Evolutionary conservation across 2,113 vertebrate species (phyloP), one percentile per base, ranked within the genome.

Genomic region (Sclerurus mexicanus): DNA sequence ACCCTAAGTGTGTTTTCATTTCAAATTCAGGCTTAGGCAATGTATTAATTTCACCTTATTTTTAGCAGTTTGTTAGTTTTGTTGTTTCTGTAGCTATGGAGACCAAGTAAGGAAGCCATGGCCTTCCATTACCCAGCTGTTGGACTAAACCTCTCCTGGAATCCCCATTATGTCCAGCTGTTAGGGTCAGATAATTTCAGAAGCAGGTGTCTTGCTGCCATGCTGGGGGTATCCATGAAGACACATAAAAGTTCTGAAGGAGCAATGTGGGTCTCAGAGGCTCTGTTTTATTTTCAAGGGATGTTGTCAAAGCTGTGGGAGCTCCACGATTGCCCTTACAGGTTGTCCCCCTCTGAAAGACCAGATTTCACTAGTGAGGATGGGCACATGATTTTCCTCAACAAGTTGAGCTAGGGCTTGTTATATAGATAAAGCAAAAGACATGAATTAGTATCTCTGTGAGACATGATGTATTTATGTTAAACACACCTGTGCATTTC

Each of bases 91-190:
- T 99, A 98, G 96, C 98, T 96, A 90, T 98, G 98, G 98, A 94
- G 89, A 94, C 97, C 89, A 73, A 33, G 40, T 95, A 97, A 98
- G 98, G 97, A 98, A 98, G 97, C 98, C 93, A 5, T 79, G 78
- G 98, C 97, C 98, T 98, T 97, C 93, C 89, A 93, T 62, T 97
- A 89, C 98, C 97, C 98, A 99, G 98, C 98, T 99, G 99, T 97
- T 98, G 97, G 95, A 81, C 67, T 56, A 96, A 96, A 97, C 95
- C 97, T 98, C 96, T 95, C 46, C 87, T 97, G 98, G 98, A 98
- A 98, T 98, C 96, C 97, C 97, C 98, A 98, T 98, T 98, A 98
- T 97, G 97, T 96, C 97, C 98, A 98, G 98, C 98, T 99, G 98
- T 98, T 98, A 89, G 94, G 85, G 96, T 98, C 96, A 96, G 96